Base-by-base conservation (phyloP, 2,888 invertebrate genomes). In the Rapana venosa region DNA sequence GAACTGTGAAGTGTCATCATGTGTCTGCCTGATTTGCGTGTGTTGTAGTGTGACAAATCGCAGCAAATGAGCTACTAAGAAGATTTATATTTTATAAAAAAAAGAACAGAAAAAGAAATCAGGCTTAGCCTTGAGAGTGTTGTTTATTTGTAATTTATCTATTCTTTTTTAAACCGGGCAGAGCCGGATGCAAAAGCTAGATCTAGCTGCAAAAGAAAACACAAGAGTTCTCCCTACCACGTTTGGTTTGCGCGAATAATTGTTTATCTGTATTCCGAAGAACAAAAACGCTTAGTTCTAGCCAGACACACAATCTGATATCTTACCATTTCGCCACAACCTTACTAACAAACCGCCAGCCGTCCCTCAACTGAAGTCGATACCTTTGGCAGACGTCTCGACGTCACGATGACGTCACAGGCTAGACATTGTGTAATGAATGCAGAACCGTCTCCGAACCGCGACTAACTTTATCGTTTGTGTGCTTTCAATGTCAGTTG, bases 351-450 rank as follows among this genome's bases (percentile, higher is more conserved):
- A 58, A 2, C 61, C 79, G 79, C 74, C 86, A 77, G 79, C 85
- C 79, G 86, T 47, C 61, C 56, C 87, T 36, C 61, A 56, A 79
- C 88, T 58, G 30, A n/a, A 92, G 88, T 90, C 90, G 88, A 89
- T 90, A 87, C 87, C 84, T 87, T 56, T 85, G 89, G 90, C 92
- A 92, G 92, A 92, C 93, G 93, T 89, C 93, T 91, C 92, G 92
- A 92, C 92, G 92, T 92, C 92, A 92, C 89, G 77, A 88, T 93
- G 93, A 93, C 93, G 93, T 93, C 93, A 93, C 88, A 90, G 93
- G 90, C 93, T 91, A 94, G 94, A 94, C 94, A 92, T 92, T 92
- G 90, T 92, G 92, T 91, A 92, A 92, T 91, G 91, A 92, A 91
- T 85, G 84, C 87, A 90, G 90, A 84, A 88, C 87, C 88, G 88